A percentile compares a stretch with the other conserved stretches of the same genome.
phyloP scores from a whole-genome alignment of 2,888 invertebrate genomes.

The Pediacus dermestoides region DNA sequence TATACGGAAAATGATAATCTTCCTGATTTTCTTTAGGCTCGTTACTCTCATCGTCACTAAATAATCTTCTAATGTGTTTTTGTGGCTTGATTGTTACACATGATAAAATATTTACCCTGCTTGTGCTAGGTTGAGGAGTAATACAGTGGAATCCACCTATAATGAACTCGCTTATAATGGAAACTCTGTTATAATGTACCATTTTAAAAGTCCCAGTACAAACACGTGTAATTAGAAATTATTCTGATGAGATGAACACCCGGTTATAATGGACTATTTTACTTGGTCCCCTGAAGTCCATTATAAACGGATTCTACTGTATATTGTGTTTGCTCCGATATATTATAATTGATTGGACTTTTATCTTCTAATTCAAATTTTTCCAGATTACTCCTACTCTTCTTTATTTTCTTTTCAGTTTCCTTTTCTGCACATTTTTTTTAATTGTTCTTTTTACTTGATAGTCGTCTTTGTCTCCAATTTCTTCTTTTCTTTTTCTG shows the following conservation, averaged over 20 bases:
- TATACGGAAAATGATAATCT: neutral
- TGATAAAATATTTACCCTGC: conserved; percentile 2
- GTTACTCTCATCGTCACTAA: conserved; percentile 1
- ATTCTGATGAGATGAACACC: no score
- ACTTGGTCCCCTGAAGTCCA: no score
- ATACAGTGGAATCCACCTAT: no score
- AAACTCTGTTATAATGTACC: no score
- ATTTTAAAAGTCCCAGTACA: no score
- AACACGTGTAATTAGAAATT: no score
- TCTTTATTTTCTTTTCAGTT: conserved; percentile 8
- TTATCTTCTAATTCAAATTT: no score
- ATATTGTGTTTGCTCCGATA: no score
- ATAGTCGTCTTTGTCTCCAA: neutral
- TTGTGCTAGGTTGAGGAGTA: neutral
- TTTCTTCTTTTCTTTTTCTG: conserved; percentile 8
- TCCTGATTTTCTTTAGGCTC: neutral
- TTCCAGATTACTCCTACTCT: conserved; percentile 5
- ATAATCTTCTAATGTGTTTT: conserved; percentile 1
- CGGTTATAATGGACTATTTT: no score
- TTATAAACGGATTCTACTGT: no score
- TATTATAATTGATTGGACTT: no score
- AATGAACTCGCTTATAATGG: no score
- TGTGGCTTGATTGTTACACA: neutral
- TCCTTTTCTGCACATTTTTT: conserved; percentile 5
- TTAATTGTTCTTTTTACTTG: neutral